Percentiles rank a stretch among this genome's conserved stretches.
Conservation (phyloP, 2,113 vertebrate species). For the Opisthocomus hoazin region DNA sequence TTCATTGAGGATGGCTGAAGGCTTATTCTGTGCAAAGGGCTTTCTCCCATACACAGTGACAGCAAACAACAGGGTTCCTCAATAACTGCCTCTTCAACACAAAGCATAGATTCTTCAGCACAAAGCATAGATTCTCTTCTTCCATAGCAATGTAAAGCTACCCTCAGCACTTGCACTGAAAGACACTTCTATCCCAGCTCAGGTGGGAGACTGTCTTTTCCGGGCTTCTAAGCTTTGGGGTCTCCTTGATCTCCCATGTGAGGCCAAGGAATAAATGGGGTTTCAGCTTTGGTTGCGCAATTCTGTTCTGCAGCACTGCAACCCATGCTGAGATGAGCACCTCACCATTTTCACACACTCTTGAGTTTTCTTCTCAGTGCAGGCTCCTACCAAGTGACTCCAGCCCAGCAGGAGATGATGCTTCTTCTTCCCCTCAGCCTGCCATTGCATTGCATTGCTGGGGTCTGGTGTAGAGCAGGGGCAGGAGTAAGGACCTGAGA, state of each 20-base stretch:
- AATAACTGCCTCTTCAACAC: background rate
- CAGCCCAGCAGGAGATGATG: background rate
- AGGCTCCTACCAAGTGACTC: background rate
- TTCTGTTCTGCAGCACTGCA: background rate
- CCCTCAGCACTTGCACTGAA: background rate
- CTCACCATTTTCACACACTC: background rate
- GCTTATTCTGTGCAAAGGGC: background rate
- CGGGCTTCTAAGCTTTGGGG: background rate
- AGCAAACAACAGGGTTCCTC: background rate
- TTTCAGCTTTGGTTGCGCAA: background rate
- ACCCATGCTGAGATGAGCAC: fast-evolving
- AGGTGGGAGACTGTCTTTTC: background rate
- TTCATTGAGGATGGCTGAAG: background rate
- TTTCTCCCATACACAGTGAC: background rate
- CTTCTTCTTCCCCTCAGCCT: background rate
- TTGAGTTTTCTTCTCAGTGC: background rate
- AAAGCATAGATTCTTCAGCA: background rate
- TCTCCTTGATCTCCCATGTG: background rate
- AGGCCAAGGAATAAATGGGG: background rate
- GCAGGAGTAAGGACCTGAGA: background rate
- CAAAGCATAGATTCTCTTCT: background rate
- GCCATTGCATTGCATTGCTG: background rate
- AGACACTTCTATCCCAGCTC: background rate
- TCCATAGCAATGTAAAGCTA: background rate
- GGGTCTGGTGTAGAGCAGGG: background rate